Percentiles rank a stretch among this genome's conserved stretches.
phyloP scores from a whole-genome alignment of 1,140 invertebrate species.

The Colletes latitarsis region DNA sequence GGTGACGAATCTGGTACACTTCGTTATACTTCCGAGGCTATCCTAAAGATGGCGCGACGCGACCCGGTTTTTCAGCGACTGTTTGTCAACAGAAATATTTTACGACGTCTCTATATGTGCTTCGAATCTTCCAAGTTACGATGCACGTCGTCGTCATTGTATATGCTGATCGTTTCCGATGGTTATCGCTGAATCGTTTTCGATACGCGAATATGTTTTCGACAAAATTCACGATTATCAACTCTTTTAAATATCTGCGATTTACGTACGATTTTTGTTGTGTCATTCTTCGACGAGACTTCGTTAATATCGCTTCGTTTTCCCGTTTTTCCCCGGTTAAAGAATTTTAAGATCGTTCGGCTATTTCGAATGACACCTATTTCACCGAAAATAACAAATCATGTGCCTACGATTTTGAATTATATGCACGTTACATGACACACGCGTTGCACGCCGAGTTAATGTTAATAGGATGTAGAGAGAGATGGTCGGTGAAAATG shows the following conservation, averaged over 20 bases:
- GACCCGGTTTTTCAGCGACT: slow-evolving; percentile 39
- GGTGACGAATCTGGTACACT: slow-evolving; percentile 41
- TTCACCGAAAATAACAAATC: background rate
- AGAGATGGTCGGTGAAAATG: slow-evolving; percentile 53
- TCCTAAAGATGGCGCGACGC: slow-evolving; percentile 61
- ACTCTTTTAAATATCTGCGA: background rate
- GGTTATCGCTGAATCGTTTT: too few species aligned
- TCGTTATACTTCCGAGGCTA: slow-evolving; percentile 4
- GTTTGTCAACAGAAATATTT: slow-evolving; percentile 65
- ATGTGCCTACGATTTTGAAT: background rate
- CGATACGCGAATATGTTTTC: background rate
- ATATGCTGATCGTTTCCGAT: background rate
- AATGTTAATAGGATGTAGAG: slow-evolving; percentile 46
- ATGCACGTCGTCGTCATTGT: too few species aligned
- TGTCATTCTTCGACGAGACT: background rate
- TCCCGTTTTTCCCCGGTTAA: background rate
- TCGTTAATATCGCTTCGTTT: background rate
- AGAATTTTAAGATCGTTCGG: background rate
- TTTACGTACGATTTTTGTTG: background rate
- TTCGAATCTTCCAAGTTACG: background rate
- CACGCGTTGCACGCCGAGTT: background rate
- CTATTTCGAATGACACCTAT: background rate
- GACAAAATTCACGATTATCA: background rate
- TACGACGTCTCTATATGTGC: background rate
- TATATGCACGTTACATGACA: too few species aligned